phyloP scores from a whole-genome alignment of 2,888 invertebrate species.

The Ommatoiulus sabulosus region DNA sequence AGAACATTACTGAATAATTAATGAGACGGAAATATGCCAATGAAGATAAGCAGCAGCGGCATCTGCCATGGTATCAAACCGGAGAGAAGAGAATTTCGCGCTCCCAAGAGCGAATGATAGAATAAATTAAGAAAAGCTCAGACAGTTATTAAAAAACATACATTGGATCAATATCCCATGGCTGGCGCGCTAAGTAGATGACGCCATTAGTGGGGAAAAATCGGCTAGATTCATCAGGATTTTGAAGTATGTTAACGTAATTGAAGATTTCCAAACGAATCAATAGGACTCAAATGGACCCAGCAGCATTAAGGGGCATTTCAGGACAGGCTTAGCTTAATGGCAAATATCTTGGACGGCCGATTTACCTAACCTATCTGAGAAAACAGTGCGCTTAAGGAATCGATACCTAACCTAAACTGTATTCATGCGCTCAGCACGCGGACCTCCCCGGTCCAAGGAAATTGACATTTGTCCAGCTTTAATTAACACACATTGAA shows the following conservation, averaged over 20 bases:
- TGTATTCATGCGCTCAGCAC: no score
- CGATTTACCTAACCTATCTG: no score
- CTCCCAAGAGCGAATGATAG: background rate
- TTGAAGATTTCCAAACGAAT: no score
- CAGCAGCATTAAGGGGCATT: no score
- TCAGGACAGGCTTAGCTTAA: no score
- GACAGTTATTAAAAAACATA: conserved; percentile 6
- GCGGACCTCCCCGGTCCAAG: no score
- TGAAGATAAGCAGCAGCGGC: background rate
- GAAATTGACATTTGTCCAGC: no score
- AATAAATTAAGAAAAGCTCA: background rate
- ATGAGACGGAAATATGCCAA: background rate
- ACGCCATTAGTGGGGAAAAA: background rate
- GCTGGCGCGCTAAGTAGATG: background rate
- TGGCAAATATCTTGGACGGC: no score
- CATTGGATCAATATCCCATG: background rate
- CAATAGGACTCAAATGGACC: no score
- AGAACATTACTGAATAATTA: background rate
- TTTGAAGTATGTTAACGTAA: background rate
- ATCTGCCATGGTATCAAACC: background rate
- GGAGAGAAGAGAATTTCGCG: background rate
- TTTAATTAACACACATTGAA: no score
- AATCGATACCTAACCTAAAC: no score
- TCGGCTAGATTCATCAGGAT: background rate
- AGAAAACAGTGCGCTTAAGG: no score